phyloP scores from a whole-genome alignment of 2,797 vertebrate species.

The Danio choprae region DNA sequence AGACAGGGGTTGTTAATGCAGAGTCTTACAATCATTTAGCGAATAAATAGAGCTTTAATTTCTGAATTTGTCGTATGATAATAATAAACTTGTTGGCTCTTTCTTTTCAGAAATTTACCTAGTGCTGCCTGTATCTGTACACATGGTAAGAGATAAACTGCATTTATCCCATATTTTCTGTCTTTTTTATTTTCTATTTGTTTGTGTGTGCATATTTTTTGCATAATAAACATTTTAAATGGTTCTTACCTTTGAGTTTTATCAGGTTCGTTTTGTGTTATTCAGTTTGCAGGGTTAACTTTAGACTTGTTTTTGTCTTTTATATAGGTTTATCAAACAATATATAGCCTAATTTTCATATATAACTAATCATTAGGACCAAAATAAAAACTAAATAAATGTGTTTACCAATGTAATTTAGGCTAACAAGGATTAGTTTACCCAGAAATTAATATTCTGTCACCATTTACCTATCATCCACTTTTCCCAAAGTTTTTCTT shows the following conservation, averaged over 20 bases:
- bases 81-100: not conserved
- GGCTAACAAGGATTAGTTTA: no score
- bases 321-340: not conserved
- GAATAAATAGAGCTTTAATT: not conserved
- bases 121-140: not conserved
- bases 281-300: not conserved
- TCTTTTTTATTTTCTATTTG: no score
- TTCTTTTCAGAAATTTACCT: not conserved
- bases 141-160: conserved; percentile 22
- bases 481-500: no score
- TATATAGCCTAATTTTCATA: no score
- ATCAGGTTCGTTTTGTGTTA: not conserved
- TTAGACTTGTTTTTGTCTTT: not conserved
- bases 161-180: not conserved
- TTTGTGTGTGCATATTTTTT: not conserved
- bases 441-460: no score
- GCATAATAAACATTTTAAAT: not conserved
- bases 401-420: no score
- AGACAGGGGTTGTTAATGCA: not conserved
- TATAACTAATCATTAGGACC: no score
- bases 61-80: not conserved
- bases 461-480: no score
- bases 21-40: not conserved
- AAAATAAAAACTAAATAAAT: no score
- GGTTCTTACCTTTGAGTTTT: not conserved